Evolutionary conservation across 23 tunicate species (phyloP), one percentile per base, ranked within the genome.

Genomic region (Phallusia fumigata): DNA sequence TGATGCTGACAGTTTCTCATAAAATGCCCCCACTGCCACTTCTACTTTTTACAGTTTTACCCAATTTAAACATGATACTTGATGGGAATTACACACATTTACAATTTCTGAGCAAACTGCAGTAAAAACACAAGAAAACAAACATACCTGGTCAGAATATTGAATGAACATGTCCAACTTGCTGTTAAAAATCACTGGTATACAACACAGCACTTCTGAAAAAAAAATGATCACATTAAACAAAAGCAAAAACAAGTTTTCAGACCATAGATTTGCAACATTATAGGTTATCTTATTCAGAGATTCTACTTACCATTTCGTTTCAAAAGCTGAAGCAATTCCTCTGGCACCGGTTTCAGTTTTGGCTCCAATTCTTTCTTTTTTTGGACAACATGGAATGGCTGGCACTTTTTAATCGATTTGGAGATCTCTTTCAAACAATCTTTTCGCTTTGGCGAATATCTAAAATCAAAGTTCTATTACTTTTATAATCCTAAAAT

Each of bases 271-370:
- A 33, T 5, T 32, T 74, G 13, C 77, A 34, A 65, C 77, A 32
- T 30, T 5, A 28, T 31, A 34, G 44, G 13, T 74, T 74, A 74
- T 11, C 33, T 58, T 1, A 58, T 58, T 58, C 28, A 58, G 16
- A 58, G 28, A 16, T 16, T 58, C 35, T 31, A 74, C 77, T 3
- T 74, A 74, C 77, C 77, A 74, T 74, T 74, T 74, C 33, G 33
- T 74, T 74, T 74, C 35, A 74, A 74, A 74, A 74, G 33, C 8
- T 74, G 40, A 74, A 74, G 77, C 77, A 74, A 34, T 74, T 32
- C 77, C 3, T 33, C 77, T 74, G 77, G 77, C 77, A 74, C 77
- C 19, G 44, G 8, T 74, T 33, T 33, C 44, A 74, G 30, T 74
- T 74, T 74, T 74, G 44, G 40, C 44, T 74, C 44, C 44, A 74